Percentiles rank a stretch among this genome's conserved stretches.
These are phyloP conservation scores for Abscondita cerata DNA, from an alignment of 2,888 invertebrate genomes.

Conservation along the genomic window DNA sequence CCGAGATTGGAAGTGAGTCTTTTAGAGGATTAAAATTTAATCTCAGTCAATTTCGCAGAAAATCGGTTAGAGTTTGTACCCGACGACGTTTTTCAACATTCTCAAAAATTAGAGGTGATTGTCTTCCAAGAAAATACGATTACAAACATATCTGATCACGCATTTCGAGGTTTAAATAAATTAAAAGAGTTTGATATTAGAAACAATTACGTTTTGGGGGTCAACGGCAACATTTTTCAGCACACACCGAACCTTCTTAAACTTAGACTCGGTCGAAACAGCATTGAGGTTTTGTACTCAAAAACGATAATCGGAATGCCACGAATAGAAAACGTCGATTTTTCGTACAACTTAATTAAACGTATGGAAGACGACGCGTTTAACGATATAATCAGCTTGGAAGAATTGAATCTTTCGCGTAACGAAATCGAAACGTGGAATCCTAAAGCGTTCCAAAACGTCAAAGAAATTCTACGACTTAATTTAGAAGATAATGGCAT, in stretches of 20 bases:
- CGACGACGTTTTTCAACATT: background rate
- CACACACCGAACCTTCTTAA: background rate
- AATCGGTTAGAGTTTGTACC: conserved; percentile 7
- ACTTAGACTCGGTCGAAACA: conserved; percentile 9
- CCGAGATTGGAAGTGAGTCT: background rate
- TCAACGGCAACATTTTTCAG: background rate
- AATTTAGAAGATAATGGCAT: conserved; percentile 9
- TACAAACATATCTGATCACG: background rate
- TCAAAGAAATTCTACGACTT: background rate
- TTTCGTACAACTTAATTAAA: conserved; percentile 11
- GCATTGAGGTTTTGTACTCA: background rate
- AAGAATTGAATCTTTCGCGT: conserved; percentile 1
- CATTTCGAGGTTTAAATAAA: conserved; percentile 4
- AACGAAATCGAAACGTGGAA: conserved; percentile 12
- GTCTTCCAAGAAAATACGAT: conserved; percentile 9
- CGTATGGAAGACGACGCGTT: conserved; percentile 5
- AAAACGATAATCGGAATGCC: background rate
- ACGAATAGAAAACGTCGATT: background rate
- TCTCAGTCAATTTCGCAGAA: conserved; percentile 2
- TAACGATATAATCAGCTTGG: background rate
- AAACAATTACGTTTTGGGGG: conserved; percentile 7
- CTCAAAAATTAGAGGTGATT: background rate
- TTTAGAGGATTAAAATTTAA: conserved; percentile 3
- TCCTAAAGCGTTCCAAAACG: conserved; percentile 6
- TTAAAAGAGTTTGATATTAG: background rate